Evolutionary conservation across 2,888 invertebrate species (phyloP).

Genomic region (Rhodophaea formosa): DNA sequence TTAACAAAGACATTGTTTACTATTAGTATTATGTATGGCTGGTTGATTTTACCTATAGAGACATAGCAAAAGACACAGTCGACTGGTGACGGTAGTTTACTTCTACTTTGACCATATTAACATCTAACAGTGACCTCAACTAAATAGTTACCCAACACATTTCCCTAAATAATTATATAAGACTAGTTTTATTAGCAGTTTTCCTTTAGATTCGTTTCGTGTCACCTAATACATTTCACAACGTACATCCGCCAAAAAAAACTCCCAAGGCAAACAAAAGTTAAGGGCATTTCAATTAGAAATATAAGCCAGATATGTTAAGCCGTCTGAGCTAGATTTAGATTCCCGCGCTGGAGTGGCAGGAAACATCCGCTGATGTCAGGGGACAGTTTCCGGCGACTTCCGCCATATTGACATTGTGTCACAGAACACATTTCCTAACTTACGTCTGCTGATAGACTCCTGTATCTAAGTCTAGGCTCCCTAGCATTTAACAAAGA

Average conservation of each 20-base stretch:
- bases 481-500: not conserved
- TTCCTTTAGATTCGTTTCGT: no score
- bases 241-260: no score
- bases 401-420: slow-evolving; percentile 26
- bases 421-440: slow-evolving; percentile 28
- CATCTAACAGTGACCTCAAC: no score
- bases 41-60: not conserved
- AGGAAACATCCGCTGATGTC: slow-evolving; percentile 7
- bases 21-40: not conserved
- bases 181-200: no score
- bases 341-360: not conserved
- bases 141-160: no score
- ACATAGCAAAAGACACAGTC: not conserved
- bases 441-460: slow-evolving; percentile 23
- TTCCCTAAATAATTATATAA: no score
- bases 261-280: no score
- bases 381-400: slow-evolving; percentile 19
- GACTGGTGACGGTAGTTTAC: not conserved
- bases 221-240: no score
- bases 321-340: not conserved
- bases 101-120: no score
- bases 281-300: no score
- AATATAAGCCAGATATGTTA: no score
- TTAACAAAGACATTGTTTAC: not conserved
- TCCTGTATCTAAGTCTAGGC: no score